Conservation (phyloP, 2,888 invertebrate species). For the Epistrophe eligans region DNA sequence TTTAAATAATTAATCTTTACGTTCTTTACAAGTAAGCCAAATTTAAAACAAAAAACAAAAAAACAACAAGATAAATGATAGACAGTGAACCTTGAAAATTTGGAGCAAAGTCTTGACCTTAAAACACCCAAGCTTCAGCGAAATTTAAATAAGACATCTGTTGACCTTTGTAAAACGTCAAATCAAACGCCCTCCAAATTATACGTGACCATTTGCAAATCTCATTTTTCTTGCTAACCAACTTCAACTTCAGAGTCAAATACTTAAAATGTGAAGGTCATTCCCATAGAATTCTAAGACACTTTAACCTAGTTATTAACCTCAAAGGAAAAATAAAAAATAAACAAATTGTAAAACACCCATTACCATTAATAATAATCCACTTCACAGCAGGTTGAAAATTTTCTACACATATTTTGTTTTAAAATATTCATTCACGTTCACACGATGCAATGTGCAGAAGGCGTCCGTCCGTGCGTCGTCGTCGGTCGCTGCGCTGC, state of each 20-base stretch:
- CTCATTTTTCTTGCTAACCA: neutral
- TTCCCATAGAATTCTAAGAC: slow-evolving; percentile 62
- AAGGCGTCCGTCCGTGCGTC: slow-evolving; percentile 2
- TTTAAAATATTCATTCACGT: slow-evolving; percentile 19
- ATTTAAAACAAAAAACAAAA: neutral
- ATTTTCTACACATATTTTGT: neutral
- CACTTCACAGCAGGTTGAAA: slow-evolving; percentile 27
- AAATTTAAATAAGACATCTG: neutral
- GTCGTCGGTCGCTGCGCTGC: neutral
- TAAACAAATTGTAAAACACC: slow-evolving; percentile 1
- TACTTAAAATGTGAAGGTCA: slow-evolving; percentile 40
- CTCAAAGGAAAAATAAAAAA: slow-evolving; percentile 19
- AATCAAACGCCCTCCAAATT: slow-evolving; percentile 26
- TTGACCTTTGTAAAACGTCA: slow-evolving; percentile 28
- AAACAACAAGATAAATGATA: neutral
- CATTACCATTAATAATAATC: slow-evolving; percentile 37
- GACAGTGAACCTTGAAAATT: slow-evolving; percentile 27
- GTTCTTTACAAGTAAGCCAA: neutral
- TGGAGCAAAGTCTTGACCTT: slow-evolving; percentile 5
- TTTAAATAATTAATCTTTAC: slow-evolving; percentile 1
- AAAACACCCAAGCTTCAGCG: neutral
- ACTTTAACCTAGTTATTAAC: slow-evolving; percentile 61
- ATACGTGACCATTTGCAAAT: slow-evolving; percentile 47
- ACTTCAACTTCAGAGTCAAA: neutral
- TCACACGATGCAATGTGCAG: slow-evolving; percentile 31